Conservation (phyloP, 30 jellyfish, hydroid and myxozoan genomes). For the Hydractinia symbiolongicarpus region DNA sequence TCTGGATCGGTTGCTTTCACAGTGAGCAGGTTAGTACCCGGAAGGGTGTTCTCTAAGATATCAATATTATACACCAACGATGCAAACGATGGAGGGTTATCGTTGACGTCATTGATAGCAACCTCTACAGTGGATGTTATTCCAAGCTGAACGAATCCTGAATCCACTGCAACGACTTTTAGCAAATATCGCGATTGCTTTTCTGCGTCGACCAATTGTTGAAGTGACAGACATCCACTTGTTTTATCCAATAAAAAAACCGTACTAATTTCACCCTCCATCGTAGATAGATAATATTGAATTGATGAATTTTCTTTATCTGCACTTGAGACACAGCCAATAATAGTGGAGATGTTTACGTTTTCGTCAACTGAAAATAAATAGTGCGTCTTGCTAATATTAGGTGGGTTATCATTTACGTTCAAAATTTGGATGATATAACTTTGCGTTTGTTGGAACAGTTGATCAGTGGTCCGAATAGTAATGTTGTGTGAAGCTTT, state of each 20-base stretch:
- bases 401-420: constrained; percentile 12
- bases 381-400: neutral
- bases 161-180: constrained; percentile 55
- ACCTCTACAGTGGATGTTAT: constrained; percentile 53
- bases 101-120: constrained; percentile 64
- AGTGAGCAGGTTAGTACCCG: neutral
- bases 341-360: neutral
- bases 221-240: neutral
- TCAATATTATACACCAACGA: neutral
- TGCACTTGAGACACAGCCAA: neutral
- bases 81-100: constrained; percentile 68
- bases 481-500: neutral
- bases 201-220: constrained; percentile 56
- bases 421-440: neutral
- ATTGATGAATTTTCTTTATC: neutral
- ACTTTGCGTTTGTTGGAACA: neutral
- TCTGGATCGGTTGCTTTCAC: neutral
- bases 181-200: constrained; percentile 29
- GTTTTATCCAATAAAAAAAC: neutral
- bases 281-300: neutral
- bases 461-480: neutral
- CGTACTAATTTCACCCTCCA: neutral
- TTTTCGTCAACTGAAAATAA: neutral
- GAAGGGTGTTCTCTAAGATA: neutral
- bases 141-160: constrained; percentile 48